Conservation (phyloP, 2,888 invertebrate species). For the Pollenia amentaria region DNA sequence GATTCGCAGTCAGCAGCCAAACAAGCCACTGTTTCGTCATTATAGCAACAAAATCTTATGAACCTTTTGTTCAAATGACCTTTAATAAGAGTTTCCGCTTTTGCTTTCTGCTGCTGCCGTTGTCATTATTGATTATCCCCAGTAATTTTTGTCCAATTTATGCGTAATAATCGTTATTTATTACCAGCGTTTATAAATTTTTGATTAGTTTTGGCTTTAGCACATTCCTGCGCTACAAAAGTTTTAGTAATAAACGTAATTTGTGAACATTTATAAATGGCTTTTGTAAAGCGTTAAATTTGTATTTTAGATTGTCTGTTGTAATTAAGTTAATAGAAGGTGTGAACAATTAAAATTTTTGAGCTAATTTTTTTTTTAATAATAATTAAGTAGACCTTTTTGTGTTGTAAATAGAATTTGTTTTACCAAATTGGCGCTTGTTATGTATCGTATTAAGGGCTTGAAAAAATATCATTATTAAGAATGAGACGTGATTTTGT, state of each 20-base stretch:
- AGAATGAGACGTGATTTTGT: too few relatives aligned
- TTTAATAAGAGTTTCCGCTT: conserved; percentile 51
- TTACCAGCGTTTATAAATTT: conserved; percentile 28
- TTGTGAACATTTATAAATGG: conserved; percentile 26
- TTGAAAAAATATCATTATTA: too few relatives aligned
- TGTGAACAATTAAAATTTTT: conserved; percentile 42
- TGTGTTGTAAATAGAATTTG: too few relatives aligned
- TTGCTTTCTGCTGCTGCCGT: conserved; percentile 9
- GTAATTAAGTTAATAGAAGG: conserved; percentile 4
- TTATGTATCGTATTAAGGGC: too few relatives aligned
- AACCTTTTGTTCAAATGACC: conserved; percentile 22
- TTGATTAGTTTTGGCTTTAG: conserved; percentile 11
- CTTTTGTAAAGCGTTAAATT: neutral
- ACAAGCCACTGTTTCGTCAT: too few relatives aligned
- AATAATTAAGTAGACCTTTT: too few relatives aligned
- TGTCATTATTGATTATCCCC: conserved; percentile 46
- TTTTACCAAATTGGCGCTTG: too few relatives aligned
- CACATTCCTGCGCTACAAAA: neutral
- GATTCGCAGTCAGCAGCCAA: neutral
- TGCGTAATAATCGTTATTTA: conserved; percentile 63
- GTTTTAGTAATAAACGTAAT: conserved; percentile 39
- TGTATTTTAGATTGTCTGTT: neutral
- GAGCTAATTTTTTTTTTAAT: neutral
- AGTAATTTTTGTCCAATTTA: conserved; percentile 33
- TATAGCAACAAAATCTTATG: neutral